Evolutionary conservation across 2,113 vertebrate species (phyloP), one percentile per base, ranked within the genome.

Genomic region (Garra rufa): DNA sequence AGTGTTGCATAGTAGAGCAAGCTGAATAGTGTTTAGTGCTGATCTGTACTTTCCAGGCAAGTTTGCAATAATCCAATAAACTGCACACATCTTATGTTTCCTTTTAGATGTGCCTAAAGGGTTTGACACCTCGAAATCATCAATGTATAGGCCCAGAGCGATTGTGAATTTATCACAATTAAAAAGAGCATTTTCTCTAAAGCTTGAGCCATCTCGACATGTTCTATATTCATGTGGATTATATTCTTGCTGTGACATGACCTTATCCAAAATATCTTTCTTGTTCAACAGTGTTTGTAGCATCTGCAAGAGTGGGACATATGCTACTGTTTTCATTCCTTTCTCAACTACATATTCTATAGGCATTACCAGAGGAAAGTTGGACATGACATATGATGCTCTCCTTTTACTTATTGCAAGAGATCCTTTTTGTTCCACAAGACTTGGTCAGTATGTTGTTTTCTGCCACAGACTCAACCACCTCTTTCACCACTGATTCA

Each of bases 21-120:
- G 75, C 24, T 86, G 81, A 48, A 83, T 74, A 13, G 81, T 46
- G 46, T 86, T 74, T 21, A 80, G 34, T 48, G 85, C 38, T 34
- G 81, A 86, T 19, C 75, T 28, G 46, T 83, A 80, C 28, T 83
- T 70, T 80, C 28, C 26, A 28, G 48, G 73, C 34, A 85, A 57
- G 38, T 85, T 87, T 41, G 83, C 70, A 52, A 87, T 48, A 24
- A 84, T 57, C 82, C 82, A 87, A 21, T 87, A 87, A 44, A 87
- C 44, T 79, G 82, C 82, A 84, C 83, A 87, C 44, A 87, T 59
- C 61, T 70, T 85, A 65, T 55, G 74, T 87, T 70, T 82, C 30
- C 30, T 41, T 74, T 70, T 69, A 61, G 65, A 50, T 46, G 81
- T 86, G 15, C 75, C 73, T 41, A 80, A 41, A 61, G 77, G 67